Evolutionary conservation across 2,113 vertebrate species (phyloP).

Genomic region (Suncus etruscus): DNA sequence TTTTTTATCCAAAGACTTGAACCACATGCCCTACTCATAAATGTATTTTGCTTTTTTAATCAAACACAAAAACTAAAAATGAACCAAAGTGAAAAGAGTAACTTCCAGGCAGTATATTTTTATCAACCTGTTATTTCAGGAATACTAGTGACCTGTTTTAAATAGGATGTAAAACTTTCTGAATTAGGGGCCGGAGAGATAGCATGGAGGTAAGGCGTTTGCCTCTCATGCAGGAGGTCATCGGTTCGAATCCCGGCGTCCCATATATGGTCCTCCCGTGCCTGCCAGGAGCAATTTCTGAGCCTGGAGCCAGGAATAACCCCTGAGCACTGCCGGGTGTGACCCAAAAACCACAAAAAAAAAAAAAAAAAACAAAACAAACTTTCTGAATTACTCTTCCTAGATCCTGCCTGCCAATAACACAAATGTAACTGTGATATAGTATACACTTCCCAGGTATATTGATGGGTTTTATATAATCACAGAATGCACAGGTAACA

Average conservation of each 20-base stretch:
- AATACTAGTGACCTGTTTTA: conserved; percentile 70
- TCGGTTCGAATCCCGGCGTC: too few relatives aligned
- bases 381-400: conserved; percentile 55
- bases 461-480: conserved; percentile 17
- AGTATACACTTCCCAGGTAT: conserved; percentile 37
- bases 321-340: too few relatives aligned
- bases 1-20: conserved; percentile 85
- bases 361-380: too few relatives aligned
- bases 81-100: conserved; percentile 88
- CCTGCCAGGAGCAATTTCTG: too few relatives aligned
- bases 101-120: conserved; percentile 79
- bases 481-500: conserved; percentile 64
- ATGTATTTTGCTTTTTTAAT: conserved; percentile 84
- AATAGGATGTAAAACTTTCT: conserved; percentile 56
- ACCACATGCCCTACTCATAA: conserved; percentile 80
- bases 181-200: too few relatives aligned
- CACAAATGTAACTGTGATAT: conserved; percentile 62
- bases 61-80: conserved; percentile 88
- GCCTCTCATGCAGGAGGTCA: too few relatives aligned
- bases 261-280: too few relatives aligned
- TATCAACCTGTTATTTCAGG: conserved; percentile 78
- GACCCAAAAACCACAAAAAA: too few relatives aligned
- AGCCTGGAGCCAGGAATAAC: too few relatives aligned
- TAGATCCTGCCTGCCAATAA: conserved; percentile 68
- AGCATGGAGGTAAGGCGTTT: too few relatives aligned